Base-by-base conservation (phyloP, 2,888 invertebrate genomes). In the Polydesmus complanatus region DNA sequence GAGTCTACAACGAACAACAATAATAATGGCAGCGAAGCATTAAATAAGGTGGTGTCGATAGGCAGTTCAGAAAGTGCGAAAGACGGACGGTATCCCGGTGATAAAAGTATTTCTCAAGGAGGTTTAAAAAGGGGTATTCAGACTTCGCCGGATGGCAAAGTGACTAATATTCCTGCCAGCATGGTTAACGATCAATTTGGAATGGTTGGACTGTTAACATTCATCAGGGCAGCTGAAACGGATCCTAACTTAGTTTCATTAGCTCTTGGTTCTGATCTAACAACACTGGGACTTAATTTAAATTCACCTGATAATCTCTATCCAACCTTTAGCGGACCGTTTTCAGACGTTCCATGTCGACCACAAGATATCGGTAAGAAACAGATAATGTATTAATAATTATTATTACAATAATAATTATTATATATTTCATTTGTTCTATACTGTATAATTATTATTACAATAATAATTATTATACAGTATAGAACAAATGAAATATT, bases 131-230 rank as follows among this genome's bases (percentile, higher is more conserved):
- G 86, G 77, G 95, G 95, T 70, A 94, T 96, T 72, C 92, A 94
- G 78, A 95, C 93, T 68, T 88, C 87, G 73, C 86, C 91, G 55
- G 95, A 96, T 79, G 95, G 93, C 70, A 88, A 90, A 80, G 94
- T 98, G 71, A 91, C 95, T 74, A 95, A 96, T 79, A 97, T 99
- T 79, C 98, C 98, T 65, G 84, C 86, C 68, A 91, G 91, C 73
- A 98, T 99, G 97, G 92, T 99, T 67, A 90, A 88, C 70, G 98
- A 99, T 78, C 98, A 98, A 79, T 98, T 95, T 76, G 98, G 98
- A 69, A 97, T 99, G 80, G 95, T 97, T 67, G 98, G 98, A 55
- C 81, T 99, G 69, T 79, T 99, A 75, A 94, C 97, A 68, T 97
- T 97, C 78, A 95, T 99, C 69, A 83, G 96, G 73, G 94, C 95